A percentile compares a stretch with the other conserved stretches of the same genome.
phyloP scores from a whole-genome alignment of 1,140 invertebrate genomes.

The Helicoverpa zea region DNA sequence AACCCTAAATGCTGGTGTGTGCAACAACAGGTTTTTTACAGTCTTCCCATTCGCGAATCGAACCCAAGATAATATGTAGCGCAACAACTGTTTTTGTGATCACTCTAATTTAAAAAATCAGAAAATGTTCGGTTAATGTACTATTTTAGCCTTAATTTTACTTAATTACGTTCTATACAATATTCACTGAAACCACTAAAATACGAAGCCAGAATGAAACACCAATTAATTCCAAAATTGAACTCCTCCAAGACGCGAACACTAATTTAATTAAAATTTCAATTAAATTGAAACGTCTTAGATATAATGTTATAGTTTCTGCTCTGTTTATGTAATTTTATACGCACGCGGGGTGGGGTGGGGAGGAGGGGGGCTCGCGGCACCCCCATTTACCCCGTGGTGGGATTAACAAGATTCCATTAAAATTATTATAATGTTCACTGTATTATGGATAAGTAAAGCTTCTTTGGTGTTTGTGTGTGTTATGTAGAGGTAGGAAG shows the following conservation, averaged over 20 bases:
- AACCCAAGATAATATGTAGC: too few species aligned
- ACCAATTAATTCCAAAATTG: slow-evolving; percentile 24
- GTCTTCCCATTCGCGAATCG: too few species aligned
- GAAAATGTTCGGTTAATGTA: too few species aligned
- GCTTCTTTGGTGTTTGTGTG: slow-evolving; percentile 53
- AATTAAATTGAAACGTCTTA: slow-evolving; percentile 65
- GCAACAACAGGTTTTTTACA: too few species aligned
- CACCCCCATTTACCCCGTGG: slow-evolving; percentile 43
- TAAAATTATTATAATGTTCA: slow-evolving; percentile 71
- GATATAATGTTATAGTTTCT: slow-evolving; percentile 58
- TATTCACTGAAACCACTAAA: not conserved
- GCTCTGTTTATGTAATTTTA: slow-evolving; percentile 67
- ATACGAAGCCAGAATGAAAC: slow-evolving; percentile 13
- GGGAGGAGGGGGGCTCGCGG: slow-evolving; percentile 11
- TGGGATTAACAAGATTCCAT: slow-evolving; percentile 74
- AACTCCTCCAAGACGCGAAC: slow-evolving; percentile 39
- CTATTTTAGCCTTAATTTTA: not conserved
- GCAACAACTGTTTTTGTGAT: not conserved
- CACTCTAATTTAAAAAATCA: too few species aligned
- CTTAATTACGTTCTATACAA: not conserved
- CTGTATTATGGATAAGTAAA: slow-evolving; percentile 46
- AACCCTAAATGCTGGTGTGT: too few species aligned
- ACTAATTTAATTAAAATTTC: slow-evolving; percentile 62
- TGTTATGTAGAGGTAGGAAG: not conserved
- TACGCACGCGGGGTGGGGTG: slow-evolving; percentile 51